These are phyloP conservation scores for Ctenodactylus gundi DNA, from an alignment of 2,113 vertebrate genomes.

Conservation along the genomic window DNA sequence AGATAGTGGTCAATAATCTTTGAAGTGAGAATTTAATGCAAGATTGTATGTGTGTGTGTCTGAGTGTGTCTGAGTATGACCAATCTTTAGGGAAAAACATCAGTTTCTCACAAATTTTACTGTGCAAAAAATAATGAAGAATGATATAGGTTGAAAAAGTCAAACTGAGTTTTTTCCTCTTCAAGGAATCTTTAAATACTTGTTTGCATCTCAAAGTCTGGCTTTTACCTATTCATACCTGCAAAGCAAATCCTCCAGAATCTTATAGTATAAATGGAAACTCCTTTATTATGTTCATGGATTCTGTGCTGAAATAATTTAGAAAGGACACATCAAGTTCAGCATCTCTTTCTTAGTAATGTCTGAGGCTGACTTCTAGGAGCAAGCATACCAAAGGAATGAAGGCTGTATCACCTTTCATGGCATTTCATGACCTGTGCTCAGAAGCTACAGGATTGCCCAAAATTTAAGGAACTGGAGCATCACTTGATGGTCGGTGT, in stretches of 20 bases:
- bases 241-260: not conserved
- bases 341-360: not conserved
- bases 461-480: not conserved
- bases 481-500: not conserved
- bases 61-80: not conserved
- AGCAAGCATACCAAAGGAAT: not conserved
- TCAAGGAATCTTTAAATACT: slow-evolving; percentile 55
- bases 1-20: slow-evolving; percentile 7
- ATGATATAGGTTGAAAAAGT: not conserved
- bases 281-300: not conserved
- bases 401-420: not conserved
- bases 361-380: not conserved
- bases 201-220: slow-evolving; percentile 42
- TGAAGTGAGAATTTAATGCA: not conserved
- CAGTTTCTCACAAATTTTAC: slow-evolving; percentile 31
- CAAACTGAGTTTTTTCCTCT: slow-evolving; percentile 51
- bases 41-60: not conserved
- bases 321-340: not conserved
- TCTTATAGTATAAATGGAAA: not conserved
- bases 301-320: slow-evolving; percentile 37
- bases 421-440: not conserved
- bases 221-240: slow-evolving; percentile 22
- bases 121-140: not conserved
- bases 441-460: not conserved
- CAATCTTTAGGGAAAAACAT: not conserved